Base-by-base conservation (phyloP, 2,888 invertebrate genomes). In the Druceiella hillmani region DNA sequence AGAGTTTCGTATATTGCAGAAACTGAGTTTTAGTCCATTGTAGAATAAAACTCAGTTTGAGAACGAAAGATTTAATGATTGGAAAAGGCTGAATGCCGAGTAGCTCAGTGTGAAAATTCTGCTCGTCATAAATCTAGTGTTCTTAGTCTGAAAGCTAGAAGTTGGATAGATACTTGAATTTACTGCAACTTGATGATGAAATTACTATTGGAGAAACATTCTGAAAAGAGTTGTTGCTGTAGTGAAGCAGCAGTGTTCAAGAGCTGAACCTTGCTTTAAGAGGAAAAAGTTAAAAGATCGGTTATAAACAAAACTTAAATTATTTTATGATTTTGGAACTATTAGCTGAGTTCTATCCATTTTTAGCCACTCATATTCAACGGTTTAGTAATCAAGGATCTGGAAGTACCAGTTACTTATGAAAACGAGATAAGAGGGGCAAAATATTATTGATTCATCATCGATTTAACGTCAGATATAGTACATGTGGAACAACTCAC, bases 271-370 rank as follows among this genome's bases (percentile, higher is more conserved):
- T 44, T 5, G 29, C 38, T 30, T 45, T 45, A 14, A 36, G 41
- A 34, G 45, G 35, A 16, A 26, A 28, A 25, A 29, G 31, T 33
- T 44, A 44, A 39, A 41, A 36, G 17, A 33, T 46, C 16, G 42
- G 46, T 24, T 17, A 24, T 35, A 47, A 24, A 17, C 45, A 49
- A 26, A 54, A 50, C 41, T 52, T 53, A 37, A 55, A 56, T 51
- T 54, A 52, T 49, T 45, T 26, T 25, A 50, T 48, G 46, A 24
- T 43, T 51, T 17, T 46, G 36, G 52, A 56, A 48, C 44, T 55
- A 12, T 40, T 56, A 34, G 51, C 54, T 7, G 50, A 52, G 40
- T 55, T 52, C 32, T 51, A 54, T 50, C 50, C 51, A 17, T 52
- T 55, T 38, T 41, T 53, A 44, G 45, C 41, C 16, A 36, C 27